A percentile compares a stretch with the other conserved stretches of the same genome.
These are phyloP conservation scores for Acomys russatus DNA, from an alignment of 2,797 vertebrate species.

Conservation along the genomic window DNA sequence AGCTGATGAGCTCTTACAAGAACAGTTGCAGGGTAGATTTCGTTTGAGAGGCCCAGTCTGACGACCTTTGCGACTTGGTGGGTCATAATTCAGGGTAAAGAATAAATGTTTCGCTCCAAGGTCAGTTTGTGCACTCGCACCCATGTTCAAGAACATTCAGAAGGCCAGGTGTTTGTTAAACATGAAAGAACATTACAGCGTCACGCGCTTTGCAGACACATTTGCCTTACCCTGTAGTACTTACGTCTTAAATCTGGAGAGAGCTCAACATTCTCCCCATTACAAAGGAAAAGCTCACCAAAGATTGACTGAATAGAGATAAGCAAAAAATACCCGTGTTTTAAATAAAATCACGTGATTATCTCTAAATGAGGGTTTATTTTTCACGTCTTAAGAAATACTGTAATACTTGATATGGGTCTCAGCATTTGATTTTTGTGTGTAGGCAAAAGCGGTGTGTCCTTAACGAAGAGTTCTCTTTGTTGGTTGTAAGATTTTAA, in stretches of 20 bases:
- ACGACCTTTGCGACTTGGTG: not conserved
- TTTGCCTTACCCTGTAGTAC: not conserved
- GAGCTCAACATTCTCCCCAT: not conserved
- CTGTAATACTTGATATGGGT: not conserved
- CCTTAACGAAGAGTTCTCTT: not conserved
- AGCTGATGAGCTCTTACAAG: not conserved
- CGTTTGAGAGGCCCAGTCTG: not conserved
- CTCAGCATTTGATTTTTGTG: not conserved
- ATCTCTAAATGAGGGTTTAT: not conserved
- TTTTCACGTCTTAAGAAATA: slow-evolving; percentile 5
- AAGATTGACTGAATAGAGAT: not conserved
- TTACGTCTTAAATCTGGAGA: not conserved
- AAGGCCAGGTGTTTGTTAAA: not conserved
- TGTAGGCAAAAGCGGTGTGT: not conserved
- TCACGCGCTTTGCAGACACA: not conserved
- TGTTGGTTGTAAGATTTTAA: not conserved
- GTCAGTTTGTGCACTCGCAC: not conserved
- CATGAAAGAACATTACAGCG: not conserved
- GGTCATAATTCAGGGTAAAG: not conserved
- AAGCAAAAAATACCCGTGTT: not conserved
- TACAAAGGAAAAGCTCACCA: not conserved
- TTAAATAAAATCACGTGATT: slow-evolving; percentile 9
- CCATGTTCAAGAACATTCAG: not conserved
- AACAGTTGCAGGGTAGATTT: not conserved
- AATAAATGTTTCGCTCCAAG: not conserved